phyloP scores from a whole-genome alignment of 2,888 invertebrate genomes.

The Pyrrhia umbra region DNA sequence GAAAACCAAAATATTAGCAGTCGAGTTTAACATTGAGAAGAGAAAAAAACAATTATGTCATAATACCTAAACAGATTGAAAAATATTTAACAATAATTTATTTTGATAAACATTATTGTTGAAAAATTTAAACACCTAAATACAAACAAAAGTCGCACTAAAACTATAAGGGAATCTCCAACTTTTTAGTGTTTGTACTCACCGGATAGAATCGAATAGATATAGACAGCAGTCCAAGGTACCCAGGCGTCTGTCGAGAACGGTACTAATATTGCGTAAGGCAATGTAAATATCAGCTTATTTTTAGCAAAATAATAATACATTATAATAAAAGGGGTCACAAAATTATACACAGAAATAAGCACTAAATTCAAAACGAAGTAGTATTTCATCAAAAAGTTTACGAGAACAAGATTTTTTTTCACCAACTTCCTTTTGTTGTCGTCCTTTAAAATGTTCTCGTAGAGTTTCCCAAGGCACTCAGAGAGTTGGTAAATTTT shows the following conservation, averaged over 20 bases:
- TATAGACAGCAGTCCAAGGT: constrained; percentile 74
- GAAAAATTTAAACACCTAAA: too few species aligned
- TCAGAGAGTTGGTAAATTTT: constrained; percentile 71
- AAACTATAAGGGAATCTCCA: too few species aligned
- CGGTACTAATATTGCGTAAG: constrained; percentile 78
- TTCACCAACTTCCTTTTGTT: constrained; percentile 66
- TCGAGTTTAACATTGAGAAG: too few species aligned
- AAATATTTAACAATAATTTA: too few species aligned
- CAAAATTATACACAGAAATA: constrained; percentile 81
- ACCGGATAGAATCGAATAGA: constrained; percentile 74
- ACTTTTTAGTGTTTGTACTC: constrained; percentile 59
- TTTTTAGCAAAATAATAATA: constrained; percentile 69
- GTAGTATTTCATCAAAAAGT: constrained; percentile 75
- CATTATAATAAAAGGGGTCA: constrained; percentile 71
- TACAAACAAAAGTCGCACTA: too few species aligned
- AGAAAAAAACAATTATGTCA: too few species aligned
- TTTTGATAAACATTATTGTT: too few species aligned
- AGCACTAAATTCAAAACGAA: constrained; percentile 76
- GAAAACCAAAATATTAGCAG: background rate
- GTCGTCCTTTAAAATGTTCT: constrained; percentile 63
- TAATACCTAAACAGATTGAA: too few species aligned
- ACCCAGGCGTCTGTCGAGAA: constrained; percentile 75
- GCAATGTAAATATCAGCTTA: constrained; percentile 69
- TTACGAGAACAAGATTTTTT: constrained; percentile 69
- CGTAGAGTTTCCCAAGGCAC: constrained; percentile 67